Evolutionary conservation across 2,888 invertebrate species (phyloP).

Genomic region (Papilio elwesi): DNA sequence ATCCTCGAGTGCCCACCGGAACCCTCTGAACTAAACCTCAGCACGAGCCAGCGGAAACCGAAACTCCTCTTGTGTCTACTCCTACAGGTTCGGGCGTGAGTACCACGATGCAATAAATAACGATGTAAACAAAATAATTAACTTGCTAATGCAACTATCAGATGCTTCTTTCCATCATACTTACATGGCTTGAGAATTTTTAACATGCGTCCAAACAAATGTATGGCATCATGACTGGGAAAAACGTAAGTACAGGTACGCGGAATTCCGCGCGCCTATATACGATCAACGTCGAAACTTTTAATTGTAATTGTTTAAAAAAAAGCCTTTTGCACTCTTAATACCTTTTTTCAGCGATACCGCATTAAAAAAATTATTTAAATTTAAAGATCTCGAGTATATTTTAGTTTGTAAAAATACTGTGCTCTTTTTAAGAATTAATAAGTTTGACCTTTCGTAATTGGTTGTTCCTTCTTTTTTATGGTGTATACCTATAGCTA

Average conservation of each 20-base stretch:
- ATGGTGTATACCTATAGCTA: not conserved
- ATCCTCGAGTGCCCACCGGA: no score
- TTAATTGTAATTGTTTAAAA: conserved; percentile 27
- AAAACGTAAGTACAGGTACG: conserved; percentile 21
- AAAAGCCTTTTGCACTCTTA: not conserved
- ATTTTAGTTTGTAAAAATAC: not conserved
- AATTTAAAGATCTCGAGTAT: conserved; percentile 1
- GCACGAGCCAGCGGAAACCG: no score
- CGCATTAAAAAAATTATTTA: conserved; percentile 1
- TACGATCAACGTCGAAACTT: conserved; percentile 13
- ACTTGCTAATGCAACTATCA: not conserved
- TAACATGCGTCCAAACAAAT: conserved; percentile 1
- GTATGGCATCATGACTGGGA: conserved; percentile 9
- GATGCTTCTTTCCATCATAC: conserved; percentile 5
- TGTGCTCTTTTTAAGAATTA: not conserved
- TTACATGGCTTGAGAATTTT: conserved; percentile 16
- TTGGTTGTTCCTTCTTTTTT: not conserved
- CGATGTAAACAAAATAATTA: conserved; percentile 15
- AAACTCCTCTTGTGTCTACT: not conserved
- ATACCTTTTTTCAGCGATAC: conserved; percentile 1
- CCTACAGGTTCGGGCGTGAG: not conserved
- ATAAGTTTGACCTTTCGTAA: conserved; percentile 8
- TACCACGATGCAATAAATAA: not conserved
- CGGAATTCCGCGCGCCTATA: conserved; percentile 24
- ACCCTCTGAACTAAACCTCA: no score